Conservation (phyloP, 2,888 invertebrate species). For the Drosophila hamatofila region DNA sequence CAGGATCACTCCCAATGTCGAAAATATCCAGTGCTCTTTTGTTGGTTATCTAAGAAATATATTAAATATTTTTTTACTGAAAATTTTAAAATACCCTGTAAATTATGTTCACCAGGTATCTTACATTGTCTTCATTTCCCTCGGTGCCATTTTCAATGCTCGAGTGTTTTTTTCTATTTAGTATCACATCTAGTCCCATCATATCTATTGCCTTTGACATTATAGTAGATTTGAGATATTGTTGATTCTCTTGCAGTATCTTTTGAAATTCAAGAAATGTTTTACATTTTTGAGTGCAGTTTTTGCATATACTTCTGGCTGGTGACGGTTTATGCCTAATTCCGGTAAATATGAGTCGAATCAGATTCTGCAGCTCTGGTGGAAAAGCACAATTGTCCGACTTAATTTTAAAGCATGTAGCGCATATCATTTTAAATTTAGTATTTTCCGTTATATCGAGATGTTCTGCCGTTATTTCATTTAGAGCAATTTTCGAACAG, state of each 20-base stretch:
- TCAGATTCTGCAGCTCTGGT: slow-evolving; percentile 17
- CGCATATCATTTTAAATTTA: slow-evolving; percentile 32
- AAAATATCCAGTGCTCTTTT: not conserved
- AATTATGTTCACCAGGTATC: not conserved
- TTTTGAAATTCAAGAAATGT: slow-evolving; percentile 40
- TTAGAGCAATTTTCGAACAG: slow-evolving; percentile 32
- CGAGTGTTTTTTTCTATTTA: too few species aligned
- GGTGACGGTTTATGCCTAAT: not conserved
- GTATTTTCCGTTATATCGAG: not conserved
- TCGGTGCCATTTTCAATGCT: not conserved
- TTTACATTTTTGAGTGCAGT: slow-evolving; percentile 35
- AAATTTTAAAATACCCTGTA: not conserved
- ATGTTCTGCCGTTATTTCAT: slow-evolving; percentile 23
- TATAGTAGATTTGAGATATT: slow-evolving; percentile 33
- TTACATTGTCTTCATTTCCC: not conserved
- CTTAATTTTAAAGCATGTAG: slow-evolving; percentile 40
- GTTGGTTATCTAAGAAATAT: not conserved
- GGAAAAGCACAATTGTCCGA: not conserved
- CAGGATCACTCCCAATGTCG: slow-evolving; percentile 7
- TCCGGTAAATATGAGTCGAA: slow-evolving; percentile 30
- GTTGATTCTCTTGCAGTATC: slow-evolving; percentile 21
- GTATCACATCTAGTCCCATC: not conserved
- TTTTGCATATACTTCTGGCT: slow-evolving; percentile 24
- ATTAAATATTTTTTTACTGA: not conserved
- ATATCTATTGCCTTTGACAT: slow-evolving; percentile 5